Percentiles rank a stretch among this genome's conserved stretches.
Evolutionary conservation across 2,797 vertebrate species (phyloP).

Genomic region (Caiman crocodilus): DNA sequence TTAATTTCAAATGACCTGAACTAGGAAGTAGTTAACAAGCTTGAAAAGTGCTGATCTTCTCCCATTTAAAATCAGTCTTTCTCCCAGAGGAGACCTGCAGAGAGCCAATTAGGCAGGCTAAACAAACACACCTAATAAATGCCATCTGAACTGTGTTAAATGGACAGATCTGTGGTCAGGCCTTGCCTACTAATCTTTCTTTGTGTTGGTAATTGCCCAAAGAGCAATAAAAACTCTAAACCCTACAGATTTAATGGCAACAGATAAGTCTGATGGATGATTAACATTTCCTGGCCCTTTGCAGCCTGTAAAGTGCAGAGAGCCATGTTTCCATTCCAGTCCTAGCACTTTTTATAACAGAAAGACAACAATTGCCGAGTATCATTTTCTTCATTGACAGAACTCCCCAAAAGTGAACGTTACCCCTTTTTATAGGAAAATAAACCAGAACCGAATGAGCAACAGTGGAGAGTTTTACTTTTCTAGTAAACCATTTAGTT

Average conservation of each 20-base stretch:
- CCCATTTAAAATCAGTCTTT: background rate
- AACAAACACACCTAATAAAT: conserved; percentile 33
- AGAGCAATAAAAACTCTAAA: conserved; percentile 24
- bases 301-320: background rate
- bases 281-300: background rate
- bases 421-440: background rate
- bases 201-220: background rate
- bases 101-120: background rate
- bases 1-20: background rate
- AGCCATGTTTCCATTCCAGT: background rate
- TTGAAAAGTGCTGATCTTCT: background rate
- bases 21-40: background rate
- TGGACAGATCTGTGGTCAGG: background rate
- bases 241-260: background rate
- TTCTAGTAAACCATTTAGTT: background rate
- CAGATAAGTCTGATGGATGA: conserved; percentile 13
- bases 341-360: background rate
- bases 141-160: background rate
- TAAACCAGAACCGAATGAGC: conserved; percentile 41
- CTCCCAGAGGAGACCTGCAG: background rate
- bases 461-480: background rate
- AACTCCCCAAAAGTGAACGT: conserved; percentile 8
- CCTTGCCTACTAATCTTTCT: background rate
- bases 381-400: background rate
- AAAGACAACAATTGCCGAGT: background rate